Evolutionary conservation across 2,797 vertebrate genomes (phyloP).

Genomic region (Syngnathus rostellatus): DNA sequence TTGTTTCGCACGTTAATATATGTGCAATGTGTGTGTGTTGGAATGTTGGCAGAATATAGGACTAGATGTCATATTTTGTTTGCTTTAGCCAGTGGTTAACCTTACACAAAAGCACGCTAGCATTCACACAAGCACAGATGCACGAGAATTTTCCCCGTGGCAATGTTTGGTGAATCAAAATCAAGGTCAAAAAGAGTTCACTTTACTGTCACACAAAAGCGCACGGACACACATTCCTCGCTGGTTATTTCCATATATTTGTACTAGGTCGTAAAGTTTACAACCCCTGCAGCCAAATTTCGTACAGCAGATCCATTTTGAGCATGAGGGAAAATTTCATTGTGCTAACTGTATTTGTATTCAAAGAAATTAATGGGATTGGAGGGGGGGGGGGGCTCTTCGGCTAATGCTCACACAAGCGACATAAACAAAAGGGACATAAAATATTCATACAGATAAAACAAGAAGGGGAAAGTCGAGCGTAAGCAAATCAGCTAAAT

Average conservation of each 20-base stretch:
- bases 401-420: constrained; percentile 48
- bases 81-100: constrained; percentile 54
- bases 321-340: constrained; percentile 33
- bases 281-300: constrained; percentile 42
- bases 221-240: constrained; percentile 30
- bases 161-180: constrained; percentile 62
- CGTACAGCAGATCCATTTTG: constrained; percentile 35
- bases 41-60: constrained; percentile 9
- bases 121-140: constrained; percentile 33
- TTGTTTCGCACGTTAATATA: constrained; percentile 8
- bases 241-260: constrained; percentile 46
- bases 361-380: constrained; percentile 45
- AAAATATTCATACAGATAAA: constrained; percentile 59
- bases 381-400: constrained; percentile 40
- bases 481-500: constrained; percentile 56
- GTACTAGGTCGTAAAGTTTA: constrained; percentile 25
- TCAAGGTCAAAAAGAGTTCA: constrained; percentile 58
- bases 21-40: constrained; percentile 14
- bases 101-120: constrained; percentile 38
- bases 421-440: constrained; percentile 57
- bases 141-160: constrained; percentile 48
- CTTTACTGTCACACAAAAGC: constrained; percentile 28
- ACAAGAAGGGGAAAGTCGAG: constrained; percentile 50
- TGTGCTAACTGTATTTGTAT: constrained; percentile 47
- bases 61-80: constrained; percentile 53